These are phyloP conservation scores for Ciona savignyi DNA, from an alignment of 23 tunicate genomes.

Conservation along the genomic window DNA sequence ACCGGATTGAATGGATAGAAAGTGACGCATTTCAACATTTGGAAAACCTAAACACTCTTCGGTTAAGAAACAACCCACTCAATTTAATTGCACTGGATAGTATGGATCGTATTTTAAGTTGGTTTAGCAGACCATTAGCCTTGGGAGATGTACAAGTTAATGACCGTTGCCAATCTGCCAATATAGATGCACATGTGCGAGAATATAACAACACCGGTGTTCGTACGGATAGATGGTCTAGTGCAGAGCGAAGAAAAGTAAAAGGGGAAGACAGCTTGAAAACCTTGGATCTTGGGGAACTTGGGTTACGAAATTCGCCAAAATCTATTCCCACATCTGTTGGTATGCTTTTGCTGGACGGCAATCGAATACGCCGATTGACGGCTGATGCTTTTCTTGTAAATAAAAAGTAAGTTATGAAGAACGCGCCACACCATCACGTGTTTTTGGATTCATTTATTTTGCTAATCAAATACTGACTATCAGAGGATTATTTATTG, in stretches of 20 bases:
- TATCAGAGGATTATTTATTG: no score
- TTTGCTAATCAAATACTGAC: no score
- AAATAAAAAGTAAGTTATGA: no score
- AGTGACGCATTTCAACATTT: slow-evolving; percentile 39
- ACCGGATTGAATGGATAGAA: slow-evolving; percentile 57
- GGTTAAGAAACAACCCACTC: slow-evolving; percentile 38
- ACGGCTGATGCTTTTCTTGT: not conserved
- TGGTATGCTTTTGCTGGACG: slow-evolving; percentile 28
- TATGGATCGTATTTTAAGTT: slow-evolving; percentile 15
- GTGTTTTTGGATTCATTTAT: no score
- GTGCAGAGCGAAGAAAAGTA: not conserved
- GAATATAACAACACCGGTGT: not conserved
- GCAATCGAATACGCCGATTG: slow-evolving; percentile 23
- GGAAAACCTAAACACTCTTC: slow-evolving; percentile 10
- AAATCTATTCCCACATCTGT: slow-evolving; percentile 16
- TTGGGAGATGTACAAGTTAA: not conserved
- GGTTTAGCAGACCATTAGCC: not conserved
- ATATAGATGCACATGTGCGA: not conserved
- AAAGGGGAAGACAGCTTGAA: slow-evolving; percentile 8
- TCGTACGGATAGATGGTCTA: no score
- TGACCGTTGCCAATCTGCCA: not conserved
- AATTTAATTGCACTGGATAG: slow-evolving; percentile 8
- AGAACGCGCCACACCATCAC: no score
- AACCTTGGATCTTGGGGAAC: slow-evolving; percentile 40
- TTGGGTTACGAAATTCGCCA: slow-evolving; percentile 24